Evolutionary conservation across 2,113 vertebrate genomes (phyloP), one percentile per base, ranked within the genome.

Genomic region (Oriolus oriolus): DNA sequence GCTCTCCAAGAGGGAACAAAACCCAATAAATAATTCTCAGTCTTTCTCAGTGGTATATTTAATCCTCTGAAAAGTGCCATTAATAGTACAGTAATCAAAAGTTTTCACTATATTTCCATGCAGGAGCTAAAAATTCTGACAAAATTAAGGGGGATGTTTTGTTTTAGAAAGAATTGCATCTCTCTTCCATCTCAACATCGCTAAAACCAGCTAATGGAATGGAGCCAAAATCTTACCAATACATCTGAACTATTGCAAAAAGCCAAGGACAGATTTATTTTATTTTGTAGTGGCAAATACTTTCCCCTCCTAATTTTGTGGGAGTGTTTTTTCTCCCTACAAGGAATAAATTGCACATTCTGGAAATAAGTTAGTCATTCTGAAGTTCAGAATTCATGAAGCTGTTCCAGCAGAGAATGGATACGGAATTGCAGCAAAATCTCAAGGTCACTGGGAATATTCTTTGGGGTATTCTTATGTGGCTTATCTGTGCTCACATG

Each of bases 401-500:
- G 88, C 75, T 80, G 64, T 93, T 87, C 78, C 87, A 92, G 70
- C 53, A 89, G 77, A 95, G 96, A 97, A 97, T 92, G 92, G 95
- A 91, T 97, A 70, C 3, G 4, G 97, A 96, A 96, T 93, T 96
- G 92, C 85, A 96, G 95, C 84, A 97, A 87, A 96, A 97, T 96
- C 97, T 98, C 98, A 98, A 98, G 97, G 98, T 98, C 98, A 98
- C 90, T 74, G 90, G 81, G 96, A 98, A 97, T 98, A 96, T 98
- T 97, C 97, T 96, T 96, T 93, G 96, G 97, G 96, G 97, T 97
- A 97, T 98, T 99, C 98, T 97, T 97, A 97, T 94, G 97, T 96
- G 93, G 97, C 98, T 99, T 98, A 98, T 99, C 98, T 98, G 97
- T 97, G 95, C 97, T 98, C 98, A 97, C 97, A 98, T 97, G 98